Evolutionary conservation across 2,888 invertebrate genomes (phyloP).

Genomic region (Tetragonisca angustula): DNA sequence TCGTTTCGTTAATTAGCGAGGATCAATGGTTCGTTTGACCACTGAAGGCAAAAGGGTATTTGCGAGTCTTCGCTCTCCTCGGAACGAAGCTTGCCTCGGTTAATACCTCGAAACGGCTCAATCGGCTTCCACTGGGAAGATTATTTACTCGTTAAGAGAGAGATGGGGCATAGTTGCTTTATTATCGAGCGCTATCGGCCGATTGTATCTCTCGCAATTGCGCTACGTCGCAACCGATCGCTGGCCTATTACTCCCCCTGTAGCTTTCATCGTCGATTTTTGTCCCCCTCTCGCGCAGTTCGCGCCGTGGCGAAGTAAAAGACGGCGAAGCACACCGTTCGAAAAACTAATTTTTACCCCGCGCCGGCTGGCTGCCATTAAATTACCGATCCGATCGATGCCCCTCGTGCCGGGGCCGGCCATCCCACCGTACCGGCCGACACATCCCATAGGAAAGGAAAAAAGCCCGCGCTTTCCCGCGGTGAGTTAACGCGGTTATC

Average conservation of each 20-base stretch:
- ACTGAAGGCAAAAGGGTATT: not conserved
- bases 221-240: slow-evolving; percentile 39
- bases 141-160: slow-evolving; percentile 46
- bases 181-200: slow-evolving; percentile 35
- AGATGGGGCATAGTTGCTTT: slow-evolving; percentile 14
- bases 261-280: slow-evolving; percentile 43
- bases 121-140: slow-evolving; percentile 35
- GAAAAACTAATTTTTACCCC: slow-evolving; percentile 62
- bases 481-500: slow-evolving; percentile 18
- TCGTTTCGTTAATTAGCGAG: slow-evolving; percentile 36
- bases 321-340: slow-evolving; percentile 7
- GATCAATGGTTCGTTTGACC: slow-evolving; percentile 1
- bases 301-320: slow-evolving; percentile 6
- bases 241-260: slow-evolving; percentile 28
- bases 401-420: not conserved
- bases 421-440: not conserved
- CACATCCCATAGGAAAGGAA: not conserved
- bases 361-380: slow-evolving; percentile 48
- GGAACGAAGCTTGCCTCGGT: not conserved
- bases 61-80: slow-evolving; percentile 2
- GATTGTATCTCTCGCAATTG: slow-evolving; percentile 45
- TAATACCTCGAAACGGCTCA: slow-evolving; percentile 33
- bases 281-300: not conserved
- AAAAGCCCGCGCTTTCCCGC: not conserved
- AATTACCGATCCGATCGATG: slow-evolving; percentile 62